Base-by-base conservation (phyloP, 2,113 vertebrate genomes). In the Tragelaphus imberbis region DNA sequence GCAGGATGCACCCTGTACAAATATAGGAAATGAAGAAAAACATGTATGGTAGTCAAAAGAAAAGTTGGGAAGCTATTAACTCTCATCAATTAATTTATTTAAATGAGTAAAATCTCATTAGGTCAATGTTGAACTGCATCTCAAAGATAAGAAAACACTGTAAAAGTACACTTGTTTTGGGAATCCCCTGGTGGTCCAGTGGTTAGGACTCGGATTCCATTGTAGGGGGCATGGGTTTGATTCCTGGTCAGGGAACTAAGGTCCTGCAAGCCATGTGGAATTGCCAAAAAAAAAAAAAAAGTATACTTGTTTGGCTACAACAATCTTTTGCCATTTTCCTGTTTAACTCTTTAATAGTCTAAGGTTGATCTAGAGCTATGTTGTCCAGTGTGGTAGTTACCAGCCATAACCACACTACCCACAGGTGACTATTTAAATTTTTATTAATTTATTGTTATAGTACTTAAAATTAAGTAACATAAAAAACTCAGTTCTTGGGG, bases 381-480 rank as follows among this genome's bases (percentile, higher is more conserved):
- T 44, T 89, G 5, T 86, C n/a, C 51, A 84, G 49, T 56, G 63
- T 65, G 36, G 47, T 65, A 96, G 16, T 40, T 28, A 58, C 68
- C 91, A 89, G 68, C 21, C 61, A 55, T 82, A 56, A 44, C 59
- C 61, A 89, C 27, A 49, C 75, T 75, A 84, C 25, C 47, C 53
- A 92, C 8, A 79, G 40, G 4, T 51, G 36, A 14, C 65, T 93
- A 87, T 71, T 94, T 77, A 23, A 84, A 77, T 71, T 86, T 94
- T 27, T 59, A 86, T 86, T 86, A 33, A 65, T 59, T 82, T 91
- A 59, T 96, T 58, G 36, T 49, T 68, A 65, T 85, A 79, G 80
- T 94, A 90, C 25, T 44, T 90, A 87, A 96, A 93, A 40, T 71
- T 51, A 95, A 93, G 63, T 75, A 91, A 84, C 47, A 84, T 75